Base-by-base conservation (phyloP, 2,113 vertebrate species). In the Chaetura pelagica region DNA sequence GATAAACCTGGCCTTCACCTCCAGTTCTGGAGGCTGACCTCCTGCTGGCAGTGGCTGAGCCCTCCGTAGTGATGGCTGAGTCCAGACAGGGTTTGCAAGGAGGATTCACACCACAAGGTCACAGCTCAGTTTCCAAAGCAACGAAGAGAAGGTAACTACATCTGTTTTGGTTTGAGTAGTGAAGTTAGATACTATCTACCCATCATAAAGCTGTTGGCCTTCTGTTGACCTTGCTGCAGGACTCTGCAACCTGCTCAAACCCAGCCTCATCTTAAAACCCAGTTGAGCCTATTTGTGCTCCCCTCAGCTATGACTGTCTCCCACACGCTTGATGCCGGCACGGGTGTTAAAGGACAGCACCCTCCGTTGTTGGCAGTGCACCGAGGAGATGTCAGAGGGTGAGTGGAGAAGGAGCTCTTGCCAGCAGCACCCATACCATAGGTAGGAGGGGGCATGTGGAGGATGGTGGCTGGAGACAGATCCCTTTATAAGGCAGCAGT, bases 351-450 rank as follows among this genome's bases (percentile, higher is more conserved):
- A 62, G 58, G 19, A 74, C 24, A 71, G 40, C 19, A 59, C 9
- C 15, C 10, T 54, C 61, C 58, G 4, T n/a, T 90, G 79, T 92
- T 93, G 93, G 68, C 90, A 87, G 42, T 12, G 14, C 59, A 44
- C 35, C 2, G 0, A 89, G 67, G 34, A 86, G 59, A n/a, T 67
- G 34, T 66, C 44, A 59, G 0, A 0, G 9, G 9, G 6, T 12
- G 61, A 85, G 74, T 1, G 4, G 46, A 19, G 12, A 58, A 57
- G 44, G 19, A 91, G 24, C 29, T 32, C 30, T 21, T 1, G 5
- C 48, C 82, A 80, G 38, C 21, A 79, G 57, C 42, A 24, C 9
- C 38, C 71, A 35, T 89, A 72, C 38, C 35, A 34, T 17, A 38
- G 58, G 58, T 35, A 94, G 24, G 26, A 87, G 51, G 44, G 72